Base-by-base conservation (phyloP, 2,888 invertebrate genomes). In the Cactoblastis cactorum region DNA sequence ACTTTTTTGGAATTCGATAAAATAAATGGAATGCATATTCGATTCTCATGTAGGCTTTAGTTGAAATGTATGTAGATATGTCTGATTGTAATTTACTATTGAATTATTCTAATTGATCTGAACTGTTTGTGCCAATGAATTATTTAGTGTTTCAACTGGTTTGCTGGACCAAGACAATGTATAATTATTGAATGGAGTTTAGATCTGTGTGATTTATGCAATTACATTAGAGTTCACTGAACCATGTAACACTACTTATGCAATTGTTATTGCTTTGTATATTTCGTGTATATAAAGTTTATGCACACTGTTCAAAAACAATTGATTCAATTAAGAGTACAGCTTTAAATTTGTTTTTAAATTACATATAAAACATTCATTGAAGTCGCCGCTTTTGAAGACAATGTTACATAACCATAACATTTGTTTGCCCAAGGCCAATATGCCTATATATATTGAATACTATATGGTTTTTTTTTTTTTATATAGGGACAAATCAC, bases 361-460 rank as follows among this genome's bases (percentile, higher is more conserved):
- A 37, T 22, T 39, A 33, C 3, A n/a, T 33, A 12, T 12, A 33
- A 12, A 12, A 33, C n/a, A 12, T 17, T 43, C 17, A 12, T 43
- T 28, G 3, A 32, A 14, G 28, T 28, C 15, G 28, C 5, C 43
- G 24, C 28, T 14, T 32, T 1, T 17, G 43, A 33, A 41, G 18
- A 22, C 19, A 19, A 8, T 19, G 28, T 49, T 41, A 33, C 22
- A 28, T 41, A 41, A 49, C 15, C 32, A 33, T 45, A 33, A 47
- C 47, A 43, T 43, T 38, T 22, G 39, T 50, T 49, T 46, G 49
- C 49, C 54, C 45, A 50, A 54, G 53, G 54, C 53, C 51, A 59
- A 57, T 53, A 52, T 49, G 53, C 49, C 43, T 17, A 15, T 11
- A 28, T 32, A 28, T 17, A 28, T 28, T 17, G 43, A 15, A n/a